Evolutionary conservation across 2,888 invertebrate species (phyloP).

Genomic region (Prostheceraeus crozeri): DNA sequence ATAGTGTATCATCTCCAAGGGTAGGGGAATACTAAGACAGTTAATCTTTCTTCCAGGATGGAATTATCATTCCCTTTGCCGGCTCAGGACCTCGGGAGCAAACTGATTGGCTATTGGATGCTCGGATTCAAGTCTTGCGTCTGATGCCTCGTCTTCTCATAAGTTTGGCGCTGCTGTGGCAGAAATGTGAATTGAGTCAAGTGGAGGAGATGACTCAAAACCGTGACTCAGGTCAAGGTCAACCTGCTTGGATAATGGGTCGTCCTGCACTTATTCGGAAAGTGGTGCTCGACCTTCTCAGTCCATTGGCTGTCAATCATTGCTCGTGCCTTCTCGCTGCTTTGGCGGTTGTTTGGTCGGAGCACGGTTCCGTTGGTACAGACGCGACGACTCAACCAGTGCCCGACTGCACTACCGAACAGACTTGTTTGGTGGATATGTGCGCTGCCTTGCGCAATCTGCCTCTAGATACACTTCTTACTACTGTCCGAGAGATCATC

Average conservation of each 20-base stretch:
- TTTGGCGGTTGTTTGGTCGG: conserved; percentile 72
- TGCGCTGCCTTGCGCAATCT: conserved; percentile 73
- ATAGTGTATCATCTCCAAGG: no score
- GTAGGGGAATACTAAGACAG: no score
- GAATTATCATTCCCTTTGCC: no score
- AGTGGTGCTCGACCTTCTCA: conserved; percentile 70
- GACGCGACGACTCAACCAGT: conserved; percentile 37
- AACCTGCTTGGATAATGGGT: not conserved
- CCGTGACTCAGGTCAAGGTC: no score
- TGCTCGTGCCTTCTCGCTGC: conserved; percentile 72
- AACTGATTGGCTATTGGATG: no score
- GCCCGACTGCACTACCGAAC: conserved; percentile 54
- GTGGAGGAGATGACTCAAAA: no score
- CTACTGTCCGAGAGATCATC: conserved; percentile 72
- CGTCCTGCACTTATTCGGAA: not conserved
- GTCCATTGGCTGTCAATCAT: conserved; percentile 75
- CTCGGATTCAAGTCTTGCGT: not conserved
- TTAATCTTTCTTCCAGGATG: no score
- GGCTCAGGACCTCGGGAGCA: no score
- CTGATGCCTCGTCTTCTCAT: conserved; percentile 1
- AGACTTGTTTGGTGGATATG: conserved; percentile 70
- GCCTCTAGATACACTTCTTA: conserved; percentile 73
- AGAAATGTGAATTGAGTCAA: no score
- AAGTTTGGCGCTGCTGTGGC: not conserved
- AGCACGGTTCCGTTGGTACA: conserved; percentile 31